Evolutionary conservation across 2,797 vertebrate genomes (phyloP), one percentile per base, ranked within the genome.

Genomic region (Pempheris klunzingeri): DNA sequence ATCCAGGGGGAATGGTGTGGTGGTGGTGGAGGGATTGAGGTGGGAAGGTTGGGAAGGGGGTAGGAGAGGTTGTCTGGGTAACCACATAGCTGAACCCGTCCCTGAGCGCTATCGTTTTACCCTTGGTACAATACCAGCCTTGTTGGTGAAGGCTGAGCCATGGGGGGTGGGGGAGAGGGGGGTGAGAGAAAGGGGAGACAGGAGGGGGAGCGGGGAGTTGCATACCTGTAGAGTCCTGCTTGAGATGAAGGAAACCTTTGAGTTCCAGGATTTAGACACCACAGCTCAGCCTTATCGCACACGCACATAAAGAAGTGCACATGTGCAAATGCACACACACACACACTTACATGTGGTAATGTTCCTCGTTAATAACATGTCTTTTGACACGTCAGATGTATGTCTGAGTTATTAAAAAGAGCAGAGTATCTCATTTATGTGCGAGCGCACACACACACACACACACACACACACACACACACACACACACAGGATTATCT

Each of bases 41-140:
- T 68, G 46, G 73, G 72, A 72, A 32, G 62, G 69, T 63, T 67
- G 78, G 46, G 74, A 59, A 43, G 60, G 46, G 72, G 61, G 44
- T 55, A 53, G 59, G 78, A 80, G 71, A 59, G 83, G 90, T 92
- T 92, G 92, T 90, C 88, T 78, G 77, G 81, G 90, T 90, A 93
- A 92, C 92, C 88, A 74, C 93, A 94, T 94, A 93, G 91, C 88
- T 93, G 90, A 91, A 87, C 76, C 85, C 32, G 85, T 93, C 87
- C 88, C 83, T 46, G 87, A 91, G 87, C 69, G 63, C 93, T 94
- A 94, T 95, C 93, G 68, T 89, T 91, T 93, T 94, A 93, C 93
- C 87, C 74, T 74, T 26, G 76, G 85, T 87, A 95, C 95, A 95
- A 95, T 94, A 91, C 87, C n/a, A 79, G 87, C 92, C 93, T 95